Evolutionary conservation across 2,797 vertebrate species (phyloP).

Genomic region (Gallinago nigripennis): DNA sequence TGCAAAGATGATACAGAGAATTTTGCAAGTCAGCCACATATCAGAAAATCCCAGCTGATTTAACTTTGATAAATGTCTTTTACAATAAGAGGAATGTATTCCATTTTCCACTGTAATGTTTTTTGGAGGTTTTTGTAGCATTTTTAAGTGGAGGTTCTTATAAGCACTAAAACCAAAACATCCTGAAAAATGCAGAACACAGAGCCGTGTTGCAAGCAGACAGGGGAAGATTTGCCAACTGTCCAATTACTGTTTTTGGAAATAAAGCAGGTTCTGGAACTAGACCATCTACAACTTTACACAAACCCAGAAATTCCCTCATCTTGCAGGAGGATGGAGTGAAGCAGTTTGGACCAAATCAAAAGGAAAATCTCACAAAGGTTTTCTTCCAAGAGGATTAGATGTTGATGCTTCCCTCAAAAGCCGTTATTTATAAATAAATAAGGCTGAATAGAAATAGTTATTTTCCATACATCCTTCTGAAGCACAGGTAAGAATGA

Average conservation of each 20-base stretch:
- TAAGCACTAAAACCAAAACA: not conserved
- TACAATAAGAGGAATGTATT: not conserved
- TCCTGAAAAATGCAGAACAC: not conserved
- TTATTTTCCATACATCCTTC: not conserved
- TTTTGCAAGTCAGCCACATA: conserved; percentile 5
- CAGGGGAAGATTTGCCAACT: not conserved
- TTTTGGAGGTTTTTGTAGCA: not conserved
- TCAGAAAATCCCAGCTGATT: not conserved
- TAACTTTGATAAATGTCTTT: not conserved
- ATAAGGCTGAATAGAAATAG: not conserved
- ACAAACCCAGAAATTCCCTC: not conserved
- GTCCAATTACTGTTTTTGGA: not conserved
- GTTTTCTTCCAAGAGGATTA: not conserved
- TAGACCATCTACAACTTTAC: not conserved
- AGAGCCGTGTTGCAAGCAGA: not conserved
- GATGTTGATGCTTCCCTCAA: not conserved
- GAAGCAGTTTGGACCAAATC: not conserved
- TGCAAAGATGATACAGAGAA: not conserved
- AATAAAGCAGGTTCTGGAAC: not conserved
- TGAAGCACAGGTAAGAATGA: not conserved
- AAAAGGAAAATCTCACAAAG: not conserved
- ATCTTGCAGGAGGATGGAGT: fast-evolving
- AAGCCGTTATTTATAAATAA: not conserved
- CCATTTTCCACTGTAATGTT: not conserved
- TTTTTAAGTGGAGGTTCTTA: not conserved